These are phyloP conservation scores for Dendrocopos noguchii DNA, from an alignment of 2,113 vertebrate genomes.

Conservation along the genomic window DNA sequence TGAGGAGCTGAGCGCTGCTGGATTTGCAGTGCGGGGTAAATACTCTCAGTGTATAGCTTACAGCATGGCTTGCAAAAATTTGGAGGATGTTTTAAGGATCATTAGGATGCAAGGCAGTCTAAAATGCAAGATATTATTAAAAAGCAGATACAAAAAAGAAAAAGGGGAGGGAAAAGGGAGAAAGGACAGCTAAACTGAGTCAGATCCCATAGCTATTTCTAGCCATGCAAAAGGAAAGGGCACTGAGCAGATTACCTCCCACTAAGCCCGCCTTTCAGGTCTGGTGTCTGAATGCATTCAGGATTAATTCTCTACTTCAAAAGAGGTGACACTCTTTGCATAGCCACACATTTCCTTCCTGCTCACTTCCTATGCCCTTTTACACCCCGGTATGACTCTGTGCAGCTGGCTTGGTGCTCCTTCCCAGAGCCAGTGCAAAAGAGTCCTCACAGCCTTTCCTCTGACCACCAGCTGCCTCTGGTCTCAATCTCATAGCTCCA, in stretches of 20 bases:
- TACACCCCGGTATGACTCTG: not conserved
- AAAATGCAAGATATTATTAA: conserved; percentile 13
- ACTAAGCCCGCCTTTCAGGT: conserved; percentile 46
- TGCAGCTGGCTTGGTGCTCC: not conserved
- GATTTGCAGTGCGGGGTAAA: not conserved
- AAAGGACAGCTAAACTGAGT: not conserved
- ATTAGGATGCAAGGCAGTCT: not conserved
- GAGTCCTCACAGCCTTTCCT: not conserved
- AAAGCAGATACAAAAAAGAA: not conserved
- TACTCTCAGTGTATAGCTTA: not conserved
- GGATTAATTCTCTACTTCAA: conserved; percentile 47
- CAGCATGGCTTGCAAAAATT: not conserved
- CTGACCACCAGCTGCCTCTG: not conserved
- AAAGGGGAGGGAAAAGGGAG: not conserved
- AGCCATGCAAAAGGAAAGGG: conserved; percentile 8
- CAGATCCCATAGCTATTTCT: not conserved
- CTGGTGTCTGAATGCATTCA: conserved; percentile 30
- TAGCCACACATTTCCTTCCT: conserved; percentile 10
- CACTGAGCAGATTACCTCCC: conserved; percentile 37
- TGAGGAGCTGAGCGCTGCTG: not conserved
- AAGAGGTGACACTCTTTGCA: conserved; percentile 21
- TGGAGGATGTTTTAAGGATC: not conserved
- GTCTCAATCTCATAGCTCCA: not conserved
- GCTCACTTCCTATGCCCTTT: not conserved
- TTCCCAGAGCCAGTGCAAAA: not conserved